Percentiles rank a stretch among this genome's conserved stretches.
Evolutionary conservation across 2,888 invertebrate genomes (phyloP).

Genomic region (Pemphredon lugubris): DNA sequence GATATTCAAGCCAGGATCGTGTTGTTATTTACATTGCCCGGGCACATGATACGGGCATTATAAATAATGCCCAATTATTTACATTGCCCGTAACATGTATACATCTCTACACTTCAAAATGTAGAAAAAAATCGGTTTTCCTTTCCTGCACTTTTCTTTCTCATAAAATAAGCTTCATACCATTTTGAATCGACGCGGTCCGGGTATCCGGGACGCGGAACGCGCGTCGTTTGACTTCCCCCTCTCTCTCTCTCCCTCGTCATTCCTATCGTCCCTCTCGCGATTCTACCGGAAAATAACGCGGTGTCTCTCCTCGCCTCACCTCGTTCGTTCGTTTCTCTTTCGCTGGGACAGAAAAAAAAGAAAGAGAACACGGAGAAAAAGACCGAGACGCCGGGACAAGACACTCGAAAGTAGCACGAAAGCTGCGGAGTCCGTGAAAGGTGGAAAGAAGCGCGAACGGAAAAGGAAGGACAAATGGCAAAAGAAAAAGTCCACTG

Average conservation of each 20-base stretch:
- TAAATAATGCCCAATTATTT: too few relatives aligned
- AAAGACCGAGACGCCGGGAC: not conserved
- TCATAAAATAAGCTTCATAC: too few relatives aligned
- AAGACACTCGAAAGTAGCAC: slow-evolving; percentile 9
- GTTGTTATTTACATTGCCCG: too few relatives aligned
- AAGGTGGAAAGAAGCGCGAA: slow-evolving; percentile 1
- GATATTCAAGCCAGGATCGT: too few relatives aligned
- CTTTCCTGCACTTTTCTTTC: too few relatives aligned
- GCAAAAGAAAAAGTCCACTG: not conserved
- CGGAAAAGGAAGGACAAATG: not conserved
- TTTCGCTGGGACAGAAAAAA: not conserved
- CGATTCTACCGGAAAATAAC: slow-evolving; percentile 30
- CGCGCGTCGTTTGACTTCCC: too few relatives aligned
- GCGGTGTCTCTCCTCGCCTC: not conserved
- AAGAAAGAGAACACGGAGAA: too few relatives aligned
- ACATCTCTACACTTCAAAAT: too few relatives aligned
- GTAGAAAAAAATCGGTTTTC: too few relatives aligned
- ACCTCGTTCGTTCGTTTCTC: not conserved
- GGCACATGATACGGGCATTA: too few relatives aligned
- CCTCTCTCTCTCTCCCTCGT: not conserved
- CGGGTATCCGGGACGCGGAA: not conserved
- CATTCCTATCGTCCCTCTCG: not conserved
- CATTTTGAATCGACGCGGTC: not conserved
- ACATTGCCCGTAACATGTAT: too few relatives aligned
- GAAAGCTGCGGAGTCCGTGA: not conserved